Evolutionary conservation across 2,113 vertebrate genomes (phyloP).

Genomic region (Arothron firmamentum): DNA sequence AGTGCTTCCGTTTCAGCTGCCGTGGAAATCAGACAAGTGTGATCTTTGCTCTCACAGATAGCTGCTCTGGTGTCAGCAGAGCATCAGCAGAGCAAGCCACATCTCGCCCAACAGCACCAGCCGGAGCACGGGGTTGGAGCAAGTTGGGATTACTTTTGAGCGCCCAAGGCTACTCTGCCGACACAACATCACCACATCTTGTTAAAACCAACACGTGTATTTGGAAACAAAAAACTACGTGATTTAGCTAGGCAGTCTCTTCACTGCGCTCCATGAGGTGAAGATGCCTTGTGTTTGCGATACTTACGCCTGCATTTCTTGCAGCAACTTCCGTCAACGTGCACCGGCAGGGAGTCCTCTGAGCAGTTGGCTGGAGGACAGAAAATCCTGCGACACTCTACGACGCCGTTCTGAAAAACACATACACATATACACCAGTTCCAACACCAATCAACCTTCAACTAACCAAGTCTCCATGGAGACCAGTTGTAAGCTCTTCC

Average conservation of each 20-base stretch:
- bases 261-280: too few relatives aligned
- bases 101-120: too few relatives aligned
- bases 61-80: conserved; percentile 6
- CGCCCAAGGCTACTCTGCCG: too few relatives aligned
- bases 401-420: conserved; percentile 78
- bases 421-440: neutral
- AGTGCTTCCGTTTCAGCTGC: conserved; percentile 18
- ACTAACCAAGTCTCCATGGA: too few relatives aligned
- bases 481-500: too few relatives aligned
- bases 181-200: too few relatives aligned
- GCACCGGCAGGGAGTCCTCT: conserved; percentile 82
- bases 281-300: too few relatives aligned
- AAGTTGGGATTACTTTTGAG: too few relatives aligned
- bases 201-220: too few relatives aligned
- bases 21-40: conserved; percentile 13
- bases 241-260: neutral
- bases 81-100: neutral
- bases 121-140: too few relatives aligned
- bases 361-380: conserved; percentile 86
- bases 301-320: conserved; percentile 90
- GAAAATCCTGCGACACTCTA: conserved; percentile 88
- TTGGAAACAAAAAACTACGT: neutral
- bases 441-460: too few relatives aligned
- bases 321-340: conserved; percentile 83
- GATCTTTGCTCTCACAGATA: conserved; percentile 26